These are phyloP conservation scores for Crepidodera aurea DNA, from an alignment of 2,888 invertebrate species.

Conservation along the genomic window DNA sequence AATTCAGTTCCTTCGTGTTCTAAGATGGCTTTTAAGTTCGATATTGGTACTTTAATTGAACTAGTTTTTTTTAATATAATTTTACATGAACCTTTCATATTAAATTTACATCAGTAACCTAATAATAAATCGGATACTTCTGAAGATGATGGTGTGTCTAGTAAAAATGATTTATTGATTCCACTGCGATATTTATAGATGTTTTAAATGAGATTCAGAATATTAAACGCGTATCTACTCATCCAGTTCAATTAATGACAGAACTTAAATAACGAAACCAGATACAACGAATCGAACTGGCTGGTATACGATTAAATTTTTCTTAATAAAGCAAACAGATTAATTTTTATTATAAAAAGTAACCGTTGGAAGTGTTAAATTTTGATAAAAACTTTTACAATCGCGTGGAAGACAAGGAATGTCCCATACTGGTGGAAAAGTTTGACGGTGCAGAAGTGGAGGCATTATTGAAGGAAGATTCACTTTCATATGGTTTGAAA, in stretches of 20 bases:
- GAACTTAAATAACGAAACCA: constrained; percentile 3
- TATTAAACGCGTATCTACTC: constrained; percentile 16
- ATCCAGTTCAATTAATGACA: constrained; percentile 5
- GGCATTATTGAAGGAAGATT: no score
- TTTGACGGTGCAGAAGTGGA: no score
- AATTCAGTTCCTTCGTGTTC: no score
- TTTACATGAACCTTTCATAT: background rate
- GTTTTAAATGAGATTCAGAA: constrained; percentile 21
- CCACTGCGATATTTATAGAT: constrained; percentile 26
- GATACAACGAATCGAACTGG: constrained; percentile 2
- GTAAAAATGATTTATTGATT: constrained; percentile 32
- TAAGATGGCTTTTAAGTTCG: no score
- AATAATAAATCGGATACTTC: constrained; percentile 13
- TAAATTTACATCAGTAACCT: constrained; percentile 1
- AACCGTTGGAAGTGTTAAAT: constrained; percentile 2
- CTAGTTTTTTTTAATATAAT: background rate
- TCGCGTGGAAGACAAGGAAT: no score
- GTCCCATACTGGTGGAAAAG: no score
- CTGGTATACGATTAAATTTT: constrained; percentile 11
- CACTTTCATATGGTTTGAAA: no score
- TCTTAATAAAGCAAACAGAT: background rate
- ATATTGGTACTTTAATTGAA: no score
- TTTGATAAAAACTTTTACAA: constrained; percentile 6
- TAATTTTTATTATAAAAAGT: background rate
- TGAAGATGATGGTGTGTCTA: constrained; percentile 18